A percentile compares a stretch with the other conserved stretches of the same genome.
These are phyloP conservation scores for Casuarius casuarius DNA, from an alignment of 2,113 vertebrate genomes.

Conservation along the genomic window DNA sequence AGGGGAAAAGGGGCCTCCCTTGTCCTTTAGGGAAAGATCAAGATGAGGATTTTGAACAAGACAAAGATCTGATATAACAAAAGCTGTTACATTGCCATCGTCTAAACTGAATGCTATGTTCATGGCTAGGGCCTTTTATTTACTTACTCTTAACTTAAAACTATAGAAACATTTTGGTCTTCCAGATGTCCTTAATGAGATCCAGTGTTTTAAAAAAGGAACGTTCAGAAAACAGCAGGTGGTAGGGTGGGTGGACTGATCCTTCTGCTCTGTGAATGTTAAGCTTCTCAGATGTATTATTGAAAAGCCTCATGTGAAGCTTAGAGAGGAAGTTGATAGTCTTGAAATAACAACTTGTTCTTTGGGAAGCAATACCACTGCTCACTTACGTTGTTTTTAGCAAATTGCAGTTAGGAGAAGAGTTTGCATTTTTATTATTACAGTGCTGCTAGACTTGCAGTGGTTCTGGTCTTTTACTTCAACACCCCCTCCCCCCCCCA, in stretches of 20 bases:
- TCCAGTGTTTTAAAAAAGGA: not conserved
- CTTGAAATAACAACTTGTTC: not conserved
- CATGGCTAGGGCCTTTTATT: not conserved
- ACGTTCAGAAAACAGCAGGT: constrained; percentile 1
- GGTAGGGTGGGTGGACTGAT: not conserved
- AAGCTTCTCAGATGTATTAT: not conserved
- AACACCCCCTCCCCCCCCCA: not conserved
- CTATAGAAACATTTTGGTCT: not conserved
- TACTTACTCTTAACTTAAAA: not conserved
- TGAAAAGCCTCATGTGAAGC: not conserved
- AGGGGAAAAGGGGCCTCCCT: not conserved
- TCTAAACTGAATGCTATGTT: not conserved
- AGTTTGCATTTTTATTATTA: not conserved
- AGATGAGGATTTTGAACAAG: not conserved
- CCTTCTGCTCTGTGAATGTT: not conserved
- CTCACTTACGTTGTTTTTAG: not conserved
- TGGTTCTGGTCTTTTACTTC: not conserved
- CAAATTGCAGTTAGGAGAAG: not conserved
- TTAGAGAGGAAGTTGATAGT: not conserved
- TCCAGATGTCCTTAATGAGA: not conserved
- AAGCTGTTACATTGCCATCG: not conserved
- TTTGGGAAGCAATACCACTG: not conserved
- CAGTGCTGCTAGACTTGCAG: not conserved
- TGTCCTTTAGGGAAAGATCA: not conserved
- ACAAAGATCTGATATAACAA: not conserved